Evolutionary conservation across 2,888 invertebrate genomes (phyloP).

Genomic region (Erebia palarica): DNA sequence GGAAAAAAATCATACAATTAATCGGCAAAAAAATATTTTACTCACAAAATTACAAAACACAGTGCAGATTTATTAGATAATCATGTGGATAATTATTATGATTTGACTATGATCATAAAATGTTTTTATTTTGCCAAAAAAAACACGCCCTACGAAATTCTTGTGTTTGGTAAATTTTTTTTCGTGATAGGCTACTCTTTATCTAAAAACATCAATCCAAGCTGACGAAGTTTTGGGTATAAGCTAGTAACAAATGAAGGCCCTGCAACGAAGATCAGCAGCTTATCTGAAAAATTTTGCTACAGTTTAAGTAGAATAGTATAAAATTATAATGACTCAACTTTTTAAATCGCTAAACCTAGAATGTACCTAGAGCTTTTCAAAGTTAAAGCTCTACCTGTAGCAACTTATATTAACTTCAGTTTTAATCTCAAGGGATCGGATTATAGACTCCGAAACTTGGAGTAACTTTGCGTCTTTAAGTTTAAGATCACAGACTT

Average conservation of each 20-base stretch:
- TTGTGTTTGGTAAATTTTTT: too few relatives aligned
- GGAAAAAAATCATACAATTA: neutral
- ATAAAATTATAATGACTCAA: neutral
- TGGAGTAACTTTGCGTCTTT: neutral
- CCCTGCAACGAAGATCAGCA: neutral
- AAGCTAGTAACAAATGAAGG: too few relatives aligned
- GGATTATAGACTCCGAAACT: slow-evolving; percentile 14
- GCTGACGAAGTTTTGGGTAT: too few relatives aligned
- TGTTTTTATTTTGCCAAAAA: too few relatives aligned
- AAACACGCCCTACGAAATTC: too few relatives aligned
- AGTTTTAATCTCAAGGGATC: slow-evolving; percentile 16
- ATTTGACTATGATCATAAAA: too few relatives aligned
- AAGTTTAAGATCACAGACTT: slow-evolving; percentile 16
- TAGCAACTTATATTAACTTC: slow-evolving; percentile 9
- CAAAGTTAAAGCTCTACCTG: slow-evolving; percentile 11
- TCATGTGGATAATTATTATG: too few relatives aligned
- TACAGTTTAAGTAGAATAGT: neutral
- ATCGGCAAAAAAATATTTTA: neutral
- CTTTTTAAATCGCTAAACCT: neutral
- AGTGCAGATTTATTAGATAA: too few relatives aligned
- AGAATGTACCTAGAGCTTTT: neutral
- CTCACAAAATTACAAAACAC: neutral
- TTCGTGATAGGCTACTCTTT: too few relatives aligned
- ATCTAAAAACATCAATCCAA: too few relatives aligned
- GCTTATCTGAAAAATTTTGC: neutral